Evolutionary conservation across 2,888 invertebrate species (phyloP), one percentile per base, ranked within the genome.

Genomic region (Vandiemenella viatica): DNA sequence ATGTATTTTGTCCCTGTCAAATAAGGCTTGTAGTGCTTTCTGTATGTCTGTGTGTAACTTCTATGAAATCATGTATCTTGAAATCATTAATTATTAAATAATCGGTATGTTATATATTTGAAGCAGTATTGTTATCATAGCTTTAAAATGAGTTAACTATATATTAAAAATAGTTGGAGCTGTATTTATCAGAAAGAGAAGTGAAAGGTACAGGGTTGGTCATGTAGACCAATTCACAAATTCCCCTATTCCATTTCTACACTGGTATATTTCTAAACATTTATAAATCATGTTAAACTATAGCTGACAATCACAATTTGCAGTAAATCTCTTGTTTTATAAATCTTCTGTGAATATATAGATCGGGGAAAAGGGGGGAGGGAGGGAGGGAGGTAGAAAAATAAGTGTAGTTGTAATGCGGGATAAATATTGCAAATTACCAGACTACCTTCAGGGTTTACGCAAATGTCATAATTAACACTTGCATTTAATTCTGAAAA

Each of bases 91-190:
- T 51, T 20, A 44, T 46, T 41, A 45, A 46, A 42, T 48, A 37
- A 48, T 52, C 43, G 38, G 48, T 50, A 52, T 51, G 43, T 49
- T 49, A 48, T 49, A 50, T 50, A 53, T 53, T 49, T 53, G 49
- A 53, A 55, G 49, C 54, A 55, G 54, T 55, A 55, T 55, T 54
- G 54, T 54, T 51, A 46, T 49, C 42, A 55, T 53, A 55, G 54
- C 54, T 55, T 53, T 55, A 53, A 54, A 44, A 53, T 48, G 47
- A 52, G 48, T 52, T 51, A 52, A 52, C 48, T 53, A 49, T 46
- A 45, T 45, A 49, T 49, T 43, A 41, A 20, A 37, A 46, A 16
- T 46, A 43, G 47, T 50, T 50, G 50, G 41, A 47, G 47, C 42
- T 50, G 45, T 46, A 49, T 41, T 32, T 42, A 49, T 17, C 40